Conservation (phyloP, 2,113 vertebrate species). For the Notechis scutatus region DNA sequence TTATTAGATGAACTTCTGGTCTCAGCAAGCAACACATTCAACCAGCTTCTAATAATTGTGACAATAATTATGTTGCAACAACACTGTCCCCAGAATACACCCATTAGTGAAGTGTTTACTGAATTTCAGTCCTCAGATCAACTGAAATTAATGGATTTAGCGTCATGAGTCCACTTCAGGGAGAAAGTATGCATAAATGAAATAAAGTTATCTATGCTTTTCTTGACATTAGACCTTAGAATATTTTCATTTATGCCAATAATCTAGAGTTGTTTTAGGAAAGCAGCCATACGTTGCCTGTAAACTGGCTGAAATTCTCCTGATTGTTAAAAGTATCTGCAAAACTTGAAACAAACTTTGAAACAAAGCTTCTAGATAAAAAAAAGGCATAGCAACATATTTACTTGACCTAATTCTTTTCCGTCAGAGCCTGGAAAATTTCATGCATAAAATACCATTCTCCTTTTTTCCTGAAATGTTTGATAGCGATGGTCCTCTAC, state of each 20-base stretch:
- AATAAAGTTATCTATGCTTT: neutral
- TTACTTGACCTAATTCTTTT: constrained; percentile 25
- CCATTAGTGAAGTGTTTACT: neutral
- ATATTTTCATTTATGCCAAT: neutral
- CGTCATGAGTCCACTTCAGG: neutral
- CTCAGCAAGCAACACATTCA: neutral
- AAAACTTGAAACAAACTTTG: constrained; percentile 5
- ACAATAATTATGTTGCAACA: neutral
- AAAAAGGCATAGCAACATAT: constrained; percentile 19
- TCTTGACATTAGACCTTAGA: neutral
- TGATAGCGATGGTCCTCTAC: constrained; percentile 2
- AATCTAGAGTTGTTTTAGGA: constrained; percentile 11
- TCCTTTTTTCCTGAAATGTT: constrained; percentile 18
- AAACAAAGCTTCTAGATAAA: constrained; percentile 1
- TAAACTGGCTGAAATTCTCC: neutral
- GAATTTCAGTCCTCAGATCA: neutral
- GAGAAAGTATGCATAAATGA: neutral
- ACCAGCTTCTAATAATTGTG: neutral
- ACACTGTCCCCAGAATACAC: neutral
- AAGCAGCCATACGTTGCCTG: neutral
- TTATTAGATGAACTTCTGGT: neutral
- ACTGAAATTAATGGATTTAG: neutral
- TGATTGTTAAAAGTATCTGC: neutral
- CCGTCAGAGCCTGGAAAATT: neutral
- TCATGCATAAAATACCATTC: neutral